Evolutionary conservation across 2,888 invertebrate species (phyloP).

Genomic region (Hydraecia micacea): DNA sequence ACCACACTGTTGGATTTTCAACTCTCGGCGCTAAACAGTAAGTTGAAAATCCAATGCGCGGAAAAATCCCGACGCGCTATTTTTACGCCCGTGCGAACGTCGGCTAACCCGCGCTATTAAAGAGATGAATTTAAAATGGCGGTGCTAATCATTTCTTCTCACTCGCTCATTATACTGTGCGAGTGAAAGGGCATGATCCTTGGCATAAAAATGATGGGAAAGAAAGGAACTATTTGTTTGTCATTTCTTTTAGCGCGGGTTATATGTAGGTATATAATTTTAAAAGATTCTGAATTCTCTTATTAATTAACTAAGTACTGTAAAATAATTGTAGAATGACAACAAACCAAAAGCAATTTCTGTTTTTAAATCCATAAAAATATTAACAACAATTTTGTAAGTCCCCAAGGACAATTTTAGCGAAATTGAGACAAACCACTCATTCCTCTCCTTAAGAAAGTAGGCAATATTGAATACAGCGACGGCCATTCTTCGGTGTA

Average conservation of each 20-base stretch:
- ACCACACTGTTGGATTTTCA: no score
- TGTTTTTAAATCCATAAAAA: slow-evolving; percentile 17
- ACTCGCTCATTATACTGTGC: background rate
- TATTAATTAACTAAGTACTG: background rate
- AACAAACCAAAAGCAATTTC: background rate
- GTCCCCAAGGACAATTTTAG: slow-evolving; percentile 54
- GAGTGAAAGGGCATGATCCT: background rate
- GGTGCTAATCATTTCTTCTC: background rate
- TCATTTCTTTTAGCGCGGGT: background rate
- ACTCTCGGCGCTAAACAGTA: no score
- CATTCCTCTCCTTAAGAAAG: slow-evolving; percentile 57
- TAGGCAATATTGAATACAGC: slow-evolving; percentile 1
- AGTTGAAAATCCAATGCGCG: no score
- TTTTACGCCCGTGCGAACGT: no score
- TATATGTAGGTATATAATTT: background rate
- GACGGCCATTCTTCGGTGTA: background rate
- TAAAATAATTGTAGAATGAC: background rate
- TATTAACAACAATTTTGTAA: slow-evolving; percentile 43
- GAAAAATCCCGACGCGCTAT: no score
- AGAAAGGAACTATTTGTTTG: background rate
- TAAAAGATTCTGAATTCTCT: background rate
- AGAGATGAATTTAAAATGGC: no score
- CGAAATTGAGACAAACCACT: slow-evolving; percentile 64
- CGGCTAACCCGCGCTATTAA: no score
- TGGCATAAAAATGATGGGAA: background rate